A percentile compares a stretch with the other conserved stretches of the same genome.
Conservation (phyloP, 1,140 invertebrate species). For the Caenorhabditis remanei region DNA sequence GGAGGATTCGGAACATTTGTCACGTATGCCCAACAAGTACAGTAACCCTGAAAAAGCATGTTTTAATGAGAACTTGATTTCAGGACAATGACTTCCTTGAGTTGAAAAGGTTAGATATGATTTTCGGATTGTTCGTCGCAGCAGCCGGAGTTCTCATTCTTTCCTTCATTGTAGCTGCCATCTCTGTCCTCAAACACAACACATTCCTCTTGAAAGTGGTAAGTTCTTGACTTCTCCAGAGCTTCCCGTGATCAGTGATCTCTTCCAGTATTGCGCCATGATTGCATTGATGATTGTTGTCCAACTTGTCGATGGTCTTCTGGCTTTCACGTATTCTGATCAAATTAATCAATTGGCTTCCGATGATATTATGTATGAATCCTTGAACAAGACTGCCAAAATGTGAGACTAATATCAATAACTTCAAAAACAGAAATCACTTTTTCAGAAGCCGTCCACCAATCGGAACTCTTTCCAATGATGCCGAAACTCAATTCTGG, state of each 20-base stretch:
- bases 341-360: slow-evolving; percentile 54
- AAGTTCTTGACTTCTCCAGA: slow-evolving; percentile 22
- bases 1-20: slow-evolving; percentile 59
- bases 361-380: slow-evolving; percentile 55
- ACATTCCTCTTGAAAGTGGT: slow-evolving; percentile 55
- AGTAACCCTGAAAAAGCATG: background rate
- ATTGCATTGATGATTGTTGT: slow-evolving; percentile 63
- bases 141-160: slow-evolving; percentile 54
- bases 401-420: background rate
- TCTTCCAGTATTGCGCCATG: slow-evolving; percentile 60
- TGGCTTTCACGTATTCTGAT: slow-evolving; percentile 61
- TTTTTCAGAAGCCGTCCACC: slow-evolving; percentile 34
- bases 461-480: background rate
- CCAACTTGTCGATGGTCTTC: slow-evolving; percentile 61
- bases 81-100: slow-evolving; percentile 64
- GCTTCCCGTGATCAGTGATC: background rate
- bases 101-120: slow-evolving; percentile 58
- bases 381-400: slow-evolving; percentile 9
- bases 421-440: background rate
- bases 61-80: background rate
- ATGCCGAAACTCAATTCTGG: slow-evolving; percentile 58
- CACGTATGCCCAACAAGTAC: slow-evolving; percentile 55
- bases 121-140: slow-evolving; percentile 59
- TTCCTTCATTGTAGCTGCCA: slow-evolving; percentile 37
- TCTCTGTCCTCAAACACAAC: slow-evolving; percentile 48